Evolutionary conservation across 2,797 vertebrate species (phyloP).

Genomic region (Pipistrellus pygmaeus): DNA sequence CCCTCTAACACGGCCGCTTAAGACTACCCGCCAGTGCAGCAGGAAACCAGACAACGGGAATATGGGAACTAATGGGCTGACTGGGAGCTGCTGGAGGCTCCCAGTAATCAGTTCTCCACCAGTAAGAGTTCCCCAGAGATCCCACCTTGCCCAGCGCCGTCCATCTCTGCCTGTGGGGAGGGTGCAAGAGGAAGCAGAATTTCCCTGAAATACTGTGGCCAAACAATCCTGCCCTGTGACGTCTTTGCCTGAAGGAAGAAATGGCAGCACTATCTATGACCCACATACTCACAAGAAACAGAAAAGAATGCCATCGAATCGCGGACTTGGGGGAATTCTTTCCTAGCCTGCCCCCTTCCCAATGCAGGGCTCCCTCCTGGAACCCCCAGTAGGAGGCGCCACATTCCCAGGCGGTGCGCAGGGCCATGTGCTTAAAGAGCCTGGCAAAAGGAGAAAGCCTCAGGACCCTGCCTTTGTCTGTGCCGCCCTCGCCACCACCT

Average conservation of each 20-base stretch:
- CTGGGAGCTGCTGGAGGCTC: neutral
- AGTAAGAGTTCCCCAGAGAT: neutral
- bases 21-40: neutral
- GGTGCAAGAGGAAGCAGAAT: neutral
- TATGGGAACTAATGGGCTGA: neutral
- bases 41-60: neutral
- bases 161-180: neutral
- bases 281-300: neutral
- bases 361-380: neutral
- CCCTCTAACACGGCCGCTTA: neutral
- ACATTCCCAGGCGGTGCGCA: neutral
- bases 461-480: neutral
- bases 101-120: neutral
- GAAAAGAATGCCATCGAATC: neutral
- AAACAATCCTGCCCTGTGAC: neutral
- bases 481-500: neutral
- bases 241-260: neutral
- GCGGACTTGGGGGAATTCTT: neutral
- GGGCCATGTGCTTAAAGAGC: neutral
- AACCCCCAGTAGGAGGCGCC: neutral
- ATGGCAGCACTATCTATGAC: neutral
- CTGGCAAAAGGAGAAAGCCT: neutral
- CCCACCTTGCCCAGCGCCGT: neutral
- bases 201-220: neutral
- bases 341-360: neutral